phyloP scores from a whole-genome alignment of 2,113 vertebrate species.

The Speoplatyrhinus poulsoni region DNA sequence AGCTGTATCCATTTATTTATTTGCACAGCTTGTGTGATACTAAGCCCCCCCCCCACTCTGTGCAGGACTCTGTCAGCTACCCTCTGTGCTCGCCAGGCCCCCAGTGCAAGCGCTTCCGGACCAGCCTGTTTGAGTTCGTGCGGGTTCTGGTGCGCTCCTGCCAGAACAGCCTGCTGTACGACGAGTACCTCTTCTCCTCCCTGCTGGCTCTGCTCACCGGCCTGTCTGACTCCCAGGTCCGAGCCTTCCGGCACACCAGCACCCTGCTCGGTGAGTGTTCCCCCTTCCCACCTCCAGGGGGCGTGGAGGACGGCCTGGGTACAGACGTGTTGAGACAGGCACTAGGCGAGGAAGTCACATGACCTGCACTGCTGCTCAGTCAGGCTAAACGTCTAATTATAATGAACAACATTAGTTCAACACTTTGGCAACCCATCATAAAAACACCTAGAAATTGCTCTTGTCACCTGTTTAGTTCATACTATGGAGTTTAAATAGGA shows the following conservation, averaged over 20 bases:
- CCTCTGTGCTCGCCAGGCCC: constrained; percentile 74
- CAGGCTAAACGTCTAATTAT: too few species aligned
- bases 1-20: neutral
- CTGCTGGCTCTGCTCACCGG: constrained; percentile 83
- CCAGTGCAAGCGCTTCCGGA: constrained; percentile 78
- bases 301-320: neutral
- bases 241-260: constrained; percentile 90
- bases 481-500: too few species aligned
- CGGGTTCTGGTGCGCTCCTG: constrained; percentile 75
- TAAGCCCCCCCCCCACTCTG: neutral
- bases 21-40: neutral
- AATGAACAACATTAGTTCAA: too few species aligned
- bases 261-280: constrained; percentile 82
- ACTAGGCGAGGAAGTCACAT: too few species aligned
- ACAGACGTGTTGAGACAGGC: too few species aligned
- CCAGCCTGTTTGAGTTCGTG: constrained; percentile 79
- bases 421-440: too few species aligned
- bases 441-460: too few species aligned
- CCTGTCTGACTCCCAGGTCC: constrained; percentile 87
- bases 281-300: neutral
- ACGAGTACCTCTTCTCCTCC: constrained; percentile 81
- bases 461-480: too few species aligned
- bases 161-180: constrained; percentile 80
- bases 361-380: too few species aligned
- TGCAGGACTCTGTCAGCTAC: constrained; percentile 80